Base-by-base conservation (phyloP, 2,797 vertebrate species). In the Babyrousa celebensis region DNA sequence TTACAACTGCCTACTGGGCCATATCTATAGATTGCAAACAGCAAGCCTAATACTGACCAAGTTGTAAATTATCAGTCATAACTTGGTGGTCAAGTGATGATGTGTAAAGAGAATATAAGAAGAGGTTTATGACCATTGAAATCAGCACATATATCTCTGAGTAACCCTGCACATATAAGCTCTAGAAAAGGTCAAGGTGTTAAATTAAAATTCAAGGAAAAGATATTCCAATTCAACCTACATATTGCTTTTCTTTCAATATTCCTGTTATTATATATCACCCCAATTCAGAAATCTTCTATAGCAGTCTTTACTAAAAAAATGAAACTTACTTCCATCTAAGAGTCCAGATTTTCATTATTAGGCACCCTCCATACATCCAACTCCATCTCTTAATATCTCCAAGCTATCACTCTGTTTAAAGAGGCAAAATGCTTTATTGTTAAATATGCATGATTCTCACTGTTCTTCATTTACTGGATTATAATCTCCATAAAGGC, bases 11-110 rank as follows among this genome's bases (percentile, higher is more conserved):
- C 97, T 96, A 95, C 96, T 94, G 98, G 94, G 97, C 91, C 72
- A 87, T 96, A 95, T 70, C 88, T 91, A 77, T 75, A 96, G 95
- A 95, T 97, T 97, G 77, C 79, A 96, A 98, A 85, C 86, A 97
- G 78, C 91, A 96, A 94, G 77, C 8, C 54, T 74, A 58, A 36
- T 62, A 60, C 12, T 78, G 78, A 94, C 56, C 86, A 87, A 87
- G 83, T 21, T 87, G 68, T 96, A 97, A 98, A 97, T 95, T 82
- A 95, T 17, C 65, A 67, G 43, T 94, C 89, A 68, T 32, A 3
- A 52, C 40, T 36, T 94, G 27, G 43, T 89, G 11, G 52, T 56
- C 96, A 94, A 74, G 65, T 68, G 88, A 91, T 65, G 65, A 84
- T 70, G 52, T 67, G 60, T 96, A 94, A 85, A 89, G 63, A 48